phyloP scores from a whole-genome alignment of 2,113 vertebrate species.

The Myiagra hebetior region DNA sequence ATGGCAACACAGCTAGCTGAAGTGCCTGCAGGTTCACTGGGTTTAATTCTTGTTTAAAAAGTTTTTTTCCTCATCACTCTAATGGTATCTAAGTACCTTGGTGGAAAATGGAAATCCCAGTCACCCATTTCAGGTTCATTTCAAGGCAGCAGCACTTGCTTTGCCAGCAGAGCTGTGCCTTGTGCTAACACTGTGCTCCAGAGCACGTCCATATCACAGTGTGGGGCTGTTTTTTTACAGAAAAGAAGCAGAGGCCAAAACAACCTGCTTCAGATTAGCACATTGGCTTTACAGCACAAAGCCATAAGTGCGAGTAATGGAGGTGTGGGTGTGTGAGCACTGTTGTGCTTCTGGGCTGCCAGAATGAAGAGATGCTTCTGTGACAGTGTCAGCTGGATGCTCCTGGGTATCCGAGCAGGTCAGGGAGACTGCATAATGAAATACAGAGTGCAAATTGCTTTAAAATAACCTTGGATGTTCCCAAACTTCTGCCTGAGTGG shows the following conservation, averaged over 20 bases:
- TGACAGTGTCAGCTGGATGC: not conserved
- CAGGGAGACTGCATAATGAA: not conserved
- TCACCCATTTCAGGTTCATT: not conserved
- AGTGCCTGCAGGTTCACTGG: not conserved
- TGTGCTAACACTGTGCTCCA: not conserved
- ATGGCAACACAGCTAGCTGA: not conserved
- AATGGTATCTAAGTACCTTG: not conserved
- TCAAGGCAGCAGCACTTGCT: not conserved
- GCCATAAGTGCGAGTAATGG: not conserved
- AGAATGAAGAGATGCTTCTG: not conserved
- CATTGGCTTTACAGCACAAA: not conserved
- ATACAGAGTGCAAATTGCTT: not conserved
- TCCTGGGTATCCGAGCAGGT: not conserved
- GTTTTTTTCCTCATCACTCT: not conserved
- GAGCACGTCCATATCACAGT: rapidly evolving
- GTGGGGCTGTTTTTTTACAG: not conserved
- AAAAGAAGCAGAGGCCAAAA: not conserved
- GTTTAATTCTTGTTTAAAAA: not conserved
- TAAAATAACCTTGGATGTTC: not conserved
- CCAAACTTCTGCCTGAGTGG: not conserved
- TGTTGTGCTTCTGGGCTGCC: not conserved
- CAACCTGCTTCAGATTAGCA: not conserved
- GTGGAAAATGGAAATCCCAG: not conserved
- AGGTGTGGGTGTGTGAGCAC: not conserved
- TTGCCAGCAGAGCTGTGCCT: not conserved